phyloP scores from a whole-genome alignment of 2,113 vertebrate species.

The Rhea americana region DNA sequence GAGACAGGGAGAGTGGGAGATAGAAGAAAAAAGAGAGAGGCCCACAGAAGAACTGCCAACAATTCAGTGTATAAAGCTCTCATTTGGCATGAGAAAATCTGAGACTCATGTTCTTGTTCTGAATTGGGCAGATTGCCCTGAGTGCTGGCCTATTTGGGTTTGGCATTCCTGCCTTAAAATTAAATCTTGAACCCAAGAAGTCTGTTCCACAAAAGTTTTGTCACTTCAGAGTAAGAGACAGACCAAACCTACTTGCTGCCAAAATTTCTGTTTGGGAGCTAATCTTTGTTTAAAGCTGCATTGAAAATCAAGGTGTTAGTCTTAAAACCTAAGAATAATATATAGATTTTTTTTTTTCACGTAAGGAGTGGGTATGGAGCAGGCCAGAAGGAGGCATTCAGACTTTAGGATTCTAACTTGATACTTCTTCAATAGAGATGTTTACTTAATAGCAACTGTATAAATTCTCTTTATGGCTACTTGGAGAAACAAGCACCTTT shows the following conservation, averaged over 20 bases:
- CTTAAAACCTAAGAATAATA: not conserved
- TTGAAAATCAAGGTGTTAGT: not conserved
- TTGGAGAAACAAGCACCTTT: not conserved
- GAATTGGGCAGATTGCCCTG: not conserved
- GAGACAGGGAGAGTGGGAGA: not conserved
- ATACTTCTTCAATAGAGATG: not conserved
- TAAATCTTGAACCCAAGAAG: not conserved
- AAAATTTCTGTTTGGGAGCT: not conserved
- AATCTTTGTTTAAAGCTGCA: not conserved
- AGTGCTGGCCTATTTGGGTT: not conserved
- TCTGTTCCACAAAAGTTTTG: not conserved
- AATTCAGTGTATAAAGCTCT: not conserved
- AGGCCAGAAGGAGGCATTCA: not conserved
- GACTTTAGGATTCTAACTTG: not conserved
- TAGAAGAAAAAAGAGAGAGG: not conserved
- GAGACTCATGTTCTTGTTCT: not conserved
- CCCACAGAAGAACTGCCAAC: not conserved
- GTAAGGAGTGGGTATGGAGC: not conserved
- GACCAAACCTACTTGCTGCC: not conserved
- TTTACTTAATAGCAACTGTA: not conserved
- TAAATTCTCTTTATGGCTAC: not conserved
- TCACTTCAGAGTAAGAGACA: not conserved
- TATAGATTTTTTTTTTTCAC: not conserved
- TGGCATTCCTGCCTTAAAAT: conserved; percentile 29
- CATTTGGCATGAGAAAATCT: not conserved